Percentiles rank a stretch among this genome's conserved stretches.
phyloP scores from a whole-genome alignment of 1,140 invertebrate species.

The Zeugodacus cucurbitae region DNA sequence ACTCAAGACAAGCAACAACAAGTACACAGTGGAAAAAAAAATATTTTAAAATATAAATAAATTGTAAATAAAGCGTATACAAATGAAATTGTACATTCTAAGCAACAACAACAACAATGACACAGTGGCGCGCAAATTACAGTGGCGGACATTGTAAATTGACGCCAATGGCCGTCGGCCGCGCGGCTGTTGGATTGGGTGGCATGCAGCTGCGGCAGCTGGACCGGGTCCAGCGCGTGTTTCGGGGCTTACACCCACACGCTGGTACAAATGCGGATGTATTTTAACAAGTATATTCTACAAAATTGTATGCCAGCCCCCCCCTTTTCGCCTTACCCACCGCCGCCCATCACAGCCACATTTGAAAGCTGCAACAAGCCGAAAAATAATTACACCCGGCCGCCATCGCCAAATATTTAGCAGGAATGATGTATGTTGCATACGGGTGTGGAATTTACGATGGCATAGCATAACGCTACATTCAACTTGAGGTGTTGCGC shows the following conservation, averaged over 20 bases:
- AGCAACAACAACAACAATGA: background rate
- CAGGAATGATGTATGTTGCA: slow-evolving; percentile 17
- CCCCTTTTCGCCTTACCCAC: background rate
- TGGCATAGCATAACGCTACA: background rate
- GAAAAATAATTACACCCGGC: slow-evolving; percentile 12
- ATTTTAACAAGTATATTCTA: background rate
- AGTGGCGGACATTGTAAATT: slow-evolving; percentile 15
- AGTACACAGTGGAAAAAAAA: background rate
- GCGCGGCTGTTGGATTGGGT: background rate
- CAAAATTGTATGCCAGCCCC: background rate
- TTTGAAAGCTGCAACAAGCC: slow-evolving; percentile 29
- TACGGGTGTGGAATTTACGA: slow-evolving; percentile 15
- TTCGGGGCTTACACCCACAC: background rate
- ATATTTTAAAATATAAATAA: background rate
- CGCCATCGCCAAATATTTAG: background rate
- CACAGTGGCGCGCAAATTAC: background rate
- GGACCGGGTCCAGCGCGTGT: background rate
- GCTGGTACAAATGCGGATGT: background rate
- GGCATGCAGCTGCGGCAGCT: background rate
- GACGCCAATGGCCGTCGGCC: background rate
- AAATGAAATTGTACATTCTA: background rate
- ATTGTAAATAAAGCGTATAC: background rate
- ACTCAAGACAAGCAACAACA: background rate
- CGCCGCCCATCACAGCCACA: background rate
- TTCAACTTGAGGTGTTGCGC: background rate